Base-by-base conservation (phyloP, 2,113 vertebrate species). In the Sialia sialis region DNA sequence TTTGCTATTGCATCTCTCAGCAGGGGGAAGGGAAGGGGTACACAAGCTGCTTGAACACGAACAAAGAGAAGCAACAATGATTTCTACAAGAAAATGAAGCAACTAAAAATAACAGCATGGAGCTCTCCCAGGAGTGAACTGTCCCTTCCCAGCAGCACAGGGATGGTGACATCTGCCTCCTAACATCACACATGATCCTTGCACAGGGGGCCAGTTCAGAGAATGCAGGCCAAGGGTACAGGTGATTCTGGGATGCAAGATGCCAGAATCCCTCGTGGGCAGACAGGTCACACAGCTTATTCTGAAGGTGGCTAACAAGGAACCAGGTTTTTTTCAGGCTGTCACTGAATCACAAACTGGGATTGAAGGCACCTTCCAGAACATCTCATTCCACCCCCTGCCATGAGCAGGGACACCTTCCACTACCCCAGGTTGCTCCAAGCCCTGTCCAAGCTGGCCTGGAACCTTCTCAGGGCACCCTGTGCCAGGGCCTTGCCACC, bases 401-500 rank as follows among this genome's bases (percentile, higher is more conserved):
- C 68, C n/a, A 46, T 1, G 77, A 32, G 29, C 60, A 74, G 52
- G 68, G 23, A 39, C 46, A 60, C 5, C 19, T 67, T n/a, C 23
- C 86, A 30, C 69, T 10, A 7, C 2, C 3, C 29, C 69, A 68
- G 62, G 29, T 0, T 68, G 39, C 9, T 48, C 3, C 62, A 46
- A 52, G 23, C 23, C 23, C 23, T 0, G 0, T 59, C 23, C 60
- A 52, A 0, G 4, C 36, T 56, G 58, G 14, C 23, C 44, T 46
- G 20, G 60, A 5, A 15, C 25, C 38, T 10, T 2, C 52, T 29
- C 1, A 16, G 38, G 43, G 32, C 18, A 58, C 0, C 12, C 60
- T 74, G 38, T 44, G 68, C 32, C 76, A 73, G 36, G 36, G 58
- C 36, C 36, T 64, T 17, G 1, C 6, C 75, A 22, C 0, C 0